These are phyloP conservation scores for Ceratina australensis DNA, from an alignment of 1,140 invertebrate genomes.

Conservation along the genomic window DNA sequence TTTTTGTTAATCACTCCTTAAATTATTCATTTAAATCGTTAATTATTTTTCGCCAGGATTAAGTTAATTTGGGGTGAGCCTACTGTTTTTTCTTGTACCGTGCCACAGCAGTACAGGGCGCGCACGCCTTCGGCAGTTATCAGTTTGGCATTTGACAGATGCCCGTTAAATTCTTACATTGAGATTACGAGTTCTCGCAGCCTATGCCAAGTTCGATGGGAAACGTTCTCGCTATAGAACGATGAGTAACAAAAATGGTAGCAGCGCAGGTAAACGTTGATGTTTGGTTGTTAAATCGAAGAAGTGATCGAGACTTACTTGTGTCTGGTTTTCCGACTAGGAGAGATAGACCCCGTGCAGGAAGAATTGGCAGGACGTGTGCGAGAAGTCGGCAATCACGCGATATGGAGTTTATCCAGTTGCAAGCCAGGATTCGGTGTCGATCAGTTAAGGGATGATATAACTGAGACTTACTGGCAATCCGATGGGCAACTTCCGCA, in stretches of 20 bases:
- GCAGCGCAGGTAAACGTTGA: conserved; percentile 22
- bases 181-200: no score
- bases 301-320: not conserved
- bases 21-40: no score
- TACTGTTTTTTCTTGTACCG: no score
- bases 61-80: no score
- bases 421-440: conserved; percentile 99
- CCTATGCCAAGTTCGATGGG: no score
- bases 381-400: conserved; percentile 96
- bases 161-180: no score
- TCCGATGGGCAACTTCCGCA: conserved; percentile 99
- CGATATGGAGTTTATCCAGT: conserved; percentile 98
- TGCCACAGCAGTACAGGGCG: no score
- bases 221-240: not conserved
- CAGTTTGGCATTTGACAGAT: no score
- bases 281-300: not conserved
- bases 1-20: no score
- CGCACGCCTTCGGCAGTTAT: no score
- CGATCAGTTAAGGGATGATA: conserved; percentile 96
- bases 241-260: conserved; percentile 56
- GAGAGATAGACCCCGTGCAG: conserved; percentile 84
- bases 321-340: conserved; percentile 23
- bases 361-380: conserved; percentile 88
- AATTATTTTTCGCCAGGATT: no score
- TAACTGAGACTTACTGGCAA: conserved; percentile 99